These are phyloP conservation scores for Agrotis puta DNA, from an alignment of 2,888 invertebrate genomes.

Conservation along the genomic window DNA sequence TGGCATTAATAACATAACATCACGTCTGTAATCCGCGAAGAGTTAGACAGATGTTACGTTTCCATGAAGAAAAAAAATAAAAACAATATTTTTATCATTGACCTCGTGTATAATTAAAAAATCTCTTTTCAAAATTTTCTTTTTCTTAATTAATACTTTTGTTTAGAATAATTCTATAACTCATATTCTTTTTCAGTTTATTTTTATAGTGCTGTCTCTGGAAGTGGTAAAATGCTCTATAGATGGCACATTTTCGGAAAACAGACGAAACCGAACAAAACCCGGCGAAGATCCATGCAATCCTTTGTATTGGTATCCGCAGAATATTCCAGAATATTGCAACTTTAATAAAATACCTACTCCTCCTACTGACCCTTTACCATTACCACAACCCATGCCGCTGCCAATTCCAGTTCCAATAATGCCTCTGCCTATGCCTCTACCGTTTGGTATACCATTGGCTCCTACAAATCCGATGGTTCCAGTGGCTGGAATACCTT, in stretches of 20 bases:
- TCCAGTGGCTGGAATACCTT: constrained; percentile 55
- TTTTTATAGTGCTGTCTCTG: constrained; percentile 55
- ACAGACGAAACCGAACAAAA: constrained; percentile 19
- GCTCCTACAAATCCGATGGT: constrained; percentile 68
- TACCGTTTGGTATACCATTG: constrained; percentile 69
- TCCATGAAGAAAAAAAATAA: no score
- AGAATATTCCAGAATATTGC: constrained; percentile 70
- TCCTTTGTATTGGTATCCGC: constrained; percentile 83
- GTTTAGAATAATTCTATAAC: not conserved
- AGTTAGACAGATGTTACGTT: no score
- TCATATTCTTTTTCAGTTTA: constrained; percentile 68
- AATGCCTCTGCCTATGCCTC: constrained; percentile 51
- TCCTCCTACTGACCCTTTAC: constrained; percentile 36
- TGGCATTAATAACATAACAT: no score
- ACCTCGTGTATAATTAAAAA: no score
- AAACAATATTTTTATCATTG: no score
- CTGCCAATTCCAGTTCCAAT: constrained; percentile 43
- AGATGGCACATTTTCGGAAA: constrained; percentile 63
- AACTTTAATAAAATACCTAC: constrained; percentile 44
- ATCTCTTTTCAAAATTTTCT: no score
- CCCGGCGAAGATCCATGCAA: constrained; percentile 78
- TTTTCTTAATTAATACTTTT: not conserved
- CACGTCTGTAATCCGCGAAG: no score
- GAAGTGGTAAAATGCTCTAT: constrained; percentile 69
- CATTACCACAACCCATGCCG: constrained; percentile 48